These are phyloP conservation scores for Tetragnatha versicolor DNA, from an alignment of 1,140 invertebrate species.

Conservation along the genomic window DNA sequence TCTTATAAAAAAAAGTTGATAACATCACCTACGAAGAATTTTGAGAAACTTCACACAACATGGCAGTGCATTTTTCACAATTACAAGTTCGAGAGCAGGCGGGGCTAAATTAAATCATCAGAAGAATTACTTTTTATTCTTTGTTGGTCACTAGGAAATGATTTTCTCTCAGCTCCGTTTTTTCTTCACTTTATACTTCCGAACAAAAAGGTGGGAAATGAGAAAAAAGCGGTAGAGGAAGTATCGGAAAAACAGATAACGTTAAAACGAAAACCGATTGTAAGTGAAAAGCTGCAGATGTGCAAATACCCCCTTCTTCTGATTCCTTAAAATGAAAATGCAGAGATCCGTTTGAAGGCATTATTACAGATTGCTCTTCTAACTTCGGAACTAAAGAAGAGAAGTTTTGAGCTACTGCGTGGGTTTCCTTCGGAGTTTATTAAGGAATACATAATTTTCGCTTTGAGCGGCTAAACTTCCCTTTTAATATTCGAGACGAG, in stretches of 20 bases:
- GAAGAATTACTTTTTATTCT: not conserved
- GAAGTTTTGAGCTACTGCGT: not conserved
- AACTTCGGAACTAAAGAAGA: too few species aligned
- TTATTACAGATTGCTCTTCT: not conserved
- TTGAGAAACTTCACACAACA: too few species aligned
- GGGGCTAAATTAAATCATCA: slow-evolving; percentile 23
- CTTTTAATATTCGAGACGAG: too few species aligned
- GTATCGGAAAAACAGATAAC: slow-evolving; percentile 31
- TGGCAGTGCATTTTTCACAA: not conserved
- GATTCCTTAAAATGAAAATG: not conserved
- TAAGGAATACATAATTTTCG: too few species aligned
- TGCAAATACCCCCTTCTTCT: not conserved
- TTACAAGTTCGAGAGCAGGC: not conserved
- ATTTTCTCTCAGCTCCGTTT: slow-evolving; percentile 8
- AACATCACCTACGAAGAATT: too few species aligned
- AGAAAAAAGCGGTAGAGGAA: slow-evolving; percentile 1
- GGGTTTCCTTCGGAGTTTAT: not conserved
- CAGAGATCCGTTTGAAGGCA: not conserved
- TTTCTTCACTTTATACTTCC: not conserved
- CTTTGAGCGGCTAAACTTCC: too few species aligned
- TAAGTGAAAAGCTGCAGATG: slow-evolving; percentile 18
- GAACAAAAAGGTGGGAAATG: not conserved
- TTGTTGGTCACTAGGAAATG: slow-evolving; percentile 1
- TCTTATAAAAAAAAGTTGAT: too few species aligned
- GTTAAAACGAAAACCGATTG: slow-evolving; percentile 35